phyloP scores from a whole-genome alignment of 2,113 vertebrate genomes.

The Buteo buteo region DNA sequence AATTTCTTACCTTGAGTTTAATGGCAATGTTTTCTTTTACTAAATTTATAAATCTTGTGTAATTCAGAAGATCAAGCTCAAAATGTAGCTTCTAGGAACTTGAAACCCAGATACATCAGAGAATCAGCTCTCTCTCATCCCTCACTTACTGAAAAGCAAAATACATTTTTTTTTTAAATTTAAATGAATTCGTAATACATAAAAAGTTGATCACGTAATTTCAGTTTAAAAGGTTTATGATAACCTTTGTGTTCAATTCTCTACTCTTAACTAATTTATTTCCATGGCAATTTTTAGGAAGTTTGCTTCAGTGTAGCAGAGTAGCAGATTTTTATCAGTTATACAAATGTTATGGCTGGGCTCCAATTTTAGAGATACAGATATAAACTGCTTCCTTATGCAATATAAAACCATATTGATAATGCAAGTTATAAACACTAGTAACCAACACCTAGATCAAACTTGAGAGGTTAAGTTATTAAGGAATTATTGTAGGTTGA shows the following conservation, averaged over 20 bases:
- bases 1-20: conserved; percentile 76
- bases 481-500: neutral
- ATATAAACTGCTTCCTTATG: neutral
- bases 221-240: neutral
- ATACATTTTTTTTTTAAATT: neutral
- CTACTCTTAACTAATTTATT: neutral
- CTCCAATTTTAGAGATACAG: neutral
- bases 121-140: neutral
- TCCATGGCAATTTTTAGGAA: neutral
- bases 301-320: neutral
- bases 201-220: neutral
- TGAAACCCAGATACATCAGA: neutral
- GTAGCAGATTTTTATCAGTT: neutral
- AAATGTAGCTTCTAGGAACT: neutral
- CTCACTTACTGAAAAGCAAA: neutral
- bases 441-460: neutral
- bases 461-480: neutral
- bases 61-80: neutral
- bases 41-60: neutral
- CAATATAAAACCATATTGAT: neutral
- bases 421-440: neutral
- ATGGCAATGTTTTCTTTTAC: conserved; percentile 70
- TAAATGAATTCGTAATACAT: neutral
- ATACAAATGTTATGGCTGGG: neutral
- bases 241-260: neutral